Evolutionary conservation across 2,113 vertebrate genomes (phyloP), one percentile per base, ranked within the genome.

Genomic region (Nesoenas mayeri): DNA sequence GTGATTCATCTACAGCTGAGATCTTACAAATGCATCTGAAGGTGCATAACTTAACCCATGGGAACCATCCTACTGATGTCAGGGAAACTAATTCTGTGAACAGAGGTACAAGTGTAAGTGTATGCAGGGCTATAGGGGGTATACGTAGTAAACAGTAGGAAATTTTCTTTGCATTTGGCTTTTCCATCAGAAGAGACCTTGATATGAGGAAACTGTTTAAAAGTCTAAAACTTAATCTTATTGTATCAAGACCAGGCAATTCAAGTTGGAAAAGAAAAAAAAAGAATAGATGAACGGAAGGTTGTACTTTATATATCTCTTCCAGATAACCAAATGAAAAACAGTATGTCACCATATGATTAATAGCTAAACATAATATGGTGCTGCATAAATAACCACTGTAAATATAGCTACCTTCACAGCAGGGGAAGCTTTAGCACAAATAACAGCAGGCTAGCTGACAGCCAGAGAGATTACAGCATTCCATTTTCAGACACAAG

Each of bases 331-430:
- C 66, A 81, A 80, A 75, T 65, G 48, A 85, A 73, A 83, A 74
- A 91, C 60, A 56, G 36, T 25, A 24, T 84, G 83, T 61, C 88
- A 89, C 44, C 13, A 6, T 79, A 75, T 91, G 90, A 96, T 93
- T 94, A 96, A 89, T 48, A 72, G 85, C 83, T 94, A 84, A 96
- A 84, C 50, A 75, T 86, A 89, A 75, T 81, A 75, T 21, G 25
- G n/a, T 81, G 48, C 79, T 91, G 85, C 69, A 93, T 93, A 95
- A 96, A 79, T 81, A 96, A 65, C 53, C 79, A 50, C 70, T 65
- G 69, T 86, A 96, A 93, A 95, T 88, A 95, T 64, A 97, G 88
- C 83, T 90, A 75, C 87, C 92, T 93, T 96, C 95, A 86, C 83
- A 96, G 88, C 69, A 87, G 72, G 72, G 73, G 73, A 94, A 92